These are phyloP conservation scores for Cryptus viduatorius DNA, from an alignment of 2,888 invertebrate species.

Conservation along the genomic window DNA sequence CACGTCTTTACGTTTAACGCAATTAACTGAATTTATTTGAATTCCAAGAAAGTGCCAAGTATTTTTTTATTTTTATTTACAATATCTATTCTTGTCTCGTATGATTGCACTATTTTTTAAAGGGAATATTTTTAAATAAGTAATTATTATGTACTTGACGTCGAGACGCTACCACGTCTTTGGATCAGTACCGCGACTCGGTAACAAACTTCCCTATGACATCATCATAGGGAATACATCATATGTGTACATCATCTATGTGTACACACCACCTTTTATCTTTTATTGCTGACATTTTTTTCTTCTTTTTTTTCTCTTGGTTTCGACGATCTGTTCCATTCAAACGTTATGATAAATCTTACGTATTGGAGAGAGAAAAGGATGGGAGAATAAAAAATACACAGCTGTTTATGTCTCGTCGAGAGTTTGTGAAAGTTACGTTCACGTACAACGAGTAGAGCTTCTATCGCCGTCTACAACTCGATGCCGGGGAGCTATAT, in stretches of 20 bases:
- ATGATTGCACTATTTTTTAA: too few relatives aligned
- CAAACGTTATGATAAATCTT: constrained; percentile 14
- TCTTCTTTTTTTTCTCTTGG: background rate
- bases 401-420: constrained; percentile 14
- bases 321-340: background rate
- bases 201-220: constrained; percentile 3
- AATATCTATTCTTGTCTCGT: too few relatives aligned
- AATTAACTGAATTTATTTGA: too few relatives aligned
- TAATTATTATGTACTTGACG: too few relatives aligned
- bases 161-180: too few relatives aligned
- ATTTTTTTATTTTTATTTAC: too few relatives aligned
- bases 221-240: too few relatives aligned
- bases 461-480: background rate
- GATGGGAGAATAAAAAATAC: constrained; percentile 7
- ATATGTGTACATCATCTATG: background rate
- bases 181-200: background rate
- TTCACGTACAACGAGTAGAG: background rate
- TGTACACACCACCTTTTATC: background rate
- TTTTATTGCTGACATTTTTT: background rate
- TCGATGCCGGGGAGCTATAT: background rate
- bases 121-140: too few relatives aligned
- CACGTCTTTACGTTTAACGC: too few relatives aligned
- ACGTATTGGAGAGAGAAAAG: background rate
- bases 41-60: too few relatives aligned
- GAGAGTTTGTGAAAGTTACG: constrained; percentile 23